A percentile compares a stretch with the other conserved stretches of the same genome.
Evolutionary conservation across 2,113 vertebrate species (phyloP).

Genomic region (Benitochromis conjunctus): DNA sequence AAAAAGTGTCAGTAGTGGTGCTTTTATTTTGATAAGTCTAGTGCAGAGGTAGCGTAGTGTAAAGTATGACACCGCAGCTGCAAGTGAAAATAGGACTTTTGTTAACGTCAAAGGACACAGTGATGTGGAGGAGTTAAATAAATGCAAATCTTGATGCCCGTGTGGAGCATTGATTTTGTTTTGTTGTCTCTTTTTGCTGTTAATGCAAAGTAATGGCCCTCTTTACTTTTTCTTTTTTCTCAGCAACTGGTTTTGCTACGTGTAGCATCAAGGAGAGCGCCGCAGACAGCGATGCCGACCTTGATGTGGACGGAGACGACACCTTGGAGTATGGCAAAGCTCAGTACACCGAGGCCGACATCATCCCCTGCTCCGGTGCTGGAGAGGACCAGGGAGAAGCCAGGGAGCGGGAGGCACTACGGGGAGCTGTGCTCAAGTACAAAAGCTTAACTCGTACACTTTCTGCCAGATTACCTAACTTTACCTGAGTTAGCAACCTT

Average conservation of each 20-base stretch:
- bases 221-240: not conserved
- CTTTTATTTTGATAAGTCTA: not conserved
- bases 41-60: not conserved
- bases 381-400: constrained; percentile 97
- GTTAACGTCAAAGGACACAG: not conserved
- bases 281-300: constrained; percentile 94
- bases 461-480: not conserved
- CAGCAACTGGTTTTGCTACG: constrained; percentile 95
- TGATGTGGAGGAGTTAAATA: not conserved
- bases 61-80: not conserved
- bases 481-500: too few relatives aligned
- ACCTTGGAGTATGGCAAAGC: constrained; percentile 98
- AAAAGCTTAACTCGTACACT: constrained; percentile 2
- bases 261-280: constrained; percentile 95
- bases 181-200: not conserved
- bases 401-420: constrained; percentile 93
- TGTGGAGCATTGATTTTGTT: not conserved
- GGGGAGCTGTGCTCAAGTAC: constrained; percentile 97
- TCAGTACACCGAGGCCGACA: constrained; percentile 97
- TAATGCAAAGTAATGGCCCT: not conserved
- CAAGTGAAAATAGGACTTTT: not conserved
- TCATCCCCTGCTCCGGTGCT: constrained; percentile 96
- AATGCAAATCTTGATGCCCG: rapidly evolving
- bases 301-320: constrained; percentile 98
- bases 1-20: not conserved